Evolutionary conservation across 2,797 vertebrate species (phyloP), one percentile per base, ranked within the genome.

Genomic region (Perodicticus potto): DNA sequence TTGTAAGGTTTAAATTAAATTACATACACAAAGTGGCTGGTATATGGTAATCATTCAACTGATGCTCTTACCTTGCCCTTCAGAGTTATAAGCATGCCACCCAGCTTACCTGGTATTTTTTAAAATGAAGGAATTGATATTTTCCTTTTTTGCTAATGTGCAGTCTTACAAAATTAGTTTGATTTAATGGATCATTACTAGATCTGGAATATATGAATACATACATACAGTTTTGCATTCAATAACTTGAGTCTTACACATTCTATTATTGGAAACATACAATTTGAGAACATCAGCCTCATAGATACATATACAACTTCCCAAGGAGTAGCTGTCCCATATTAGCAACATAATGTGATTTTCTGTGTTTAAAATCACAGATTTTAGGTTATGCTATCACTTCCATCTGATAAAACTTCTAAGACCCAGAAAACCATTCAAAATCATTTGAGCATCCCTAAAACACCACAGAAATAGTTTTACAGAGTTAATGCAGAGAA

Each of bases 111-210:
- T 20, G 77, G 57, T 45, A 45, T 16, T 90, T 92, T 78, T n/a
- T 0, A 29, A 72, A 94, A 53, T 9, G 5, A 94, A 85, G 82
- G 23, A 72, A 16, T 12, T 85, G 16, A 73, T 55, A 61, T 4
- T 45, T 89, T 12, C 3, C 16, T 88, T 92, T 92, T 85, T 70
- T 89, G 16, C 32, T 84, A 70, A 65, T 81, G 12, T 27, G n/a
- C 22, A 87, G 59, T 80, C 6, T 84, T 73, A 55, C 32, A 45
- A 93, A 94, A 91, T 88, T 8, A 90, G 40, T 67, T 91, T 78
- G n/a, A 2, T 27, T 93, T 78, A 85, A 77, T 73, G 22, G 45
- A 13, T 81, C n/a, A 90, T 61, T 89, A 80, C n/a, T 87, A 85
- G 10, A 80, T 69, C 19, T 29, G 61, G 40, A 57, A 25, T 76